phyloP scores from a whole-genome alignment of 2,888 invertebrate genomes.

The Carpatolechia fugitivella region DNA sequence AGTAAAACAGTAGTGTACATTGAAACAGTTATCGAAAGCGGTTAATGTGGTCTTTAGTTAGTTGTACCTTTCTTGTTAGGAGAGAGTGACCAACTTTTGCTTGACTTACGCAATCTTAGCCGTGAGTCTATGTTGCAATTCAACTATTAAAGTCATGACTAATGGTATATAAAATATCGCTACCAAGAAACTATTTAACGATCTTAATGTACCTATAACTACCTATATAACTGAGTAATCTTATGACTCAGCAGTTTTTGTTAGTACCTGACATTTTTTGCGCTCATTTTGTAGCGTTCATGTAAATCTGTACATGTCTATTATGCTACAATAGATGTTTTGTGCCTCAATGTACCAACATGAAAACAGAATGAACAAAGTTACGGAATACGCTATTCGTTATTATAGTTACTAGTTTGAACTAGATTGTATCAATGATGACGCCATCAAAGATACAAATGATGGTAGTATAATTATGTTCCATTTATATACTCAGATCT shows the following conservation, averaged over 20 bases:
- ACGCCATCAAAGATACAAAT: too few species aligned
- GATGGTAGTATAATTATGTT: too few species aligned
- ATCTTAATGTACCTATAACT: background rate
- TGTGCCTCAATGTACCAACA: background rate
- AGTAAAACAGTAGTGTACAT: background rate
- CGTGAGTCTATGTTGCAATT: background rate
- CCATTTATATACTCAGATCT: too few species aligned
- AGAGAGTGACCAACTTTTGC: constrained; percentile 26
- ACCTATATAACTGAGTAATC: background rate
- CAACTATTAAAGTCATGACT: too few species aligned
- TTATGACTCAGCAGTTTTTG: background rate
- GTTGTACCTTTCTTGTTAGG: constrained; percentile 27
- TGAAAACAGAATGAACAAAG: too few species aligned
- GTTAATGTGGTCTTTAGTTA: constrained; percentile 6
- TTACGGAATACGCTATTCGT: too few species aligned
- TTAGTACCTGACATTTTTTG: background rate
- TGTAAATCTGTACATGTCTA: background rate
- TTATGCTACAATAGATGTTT: constrained; percentile 1
- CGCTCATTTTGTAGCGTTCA: background rate
- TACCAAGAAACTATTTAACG: background rate
- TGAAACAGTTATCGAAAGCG: background rate
- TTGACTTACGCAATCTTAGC: background rate
- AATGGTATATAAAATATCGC: too few species aligned
- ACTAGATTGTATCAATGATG: too few species aligned
- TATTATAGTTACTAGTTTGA: too few species aligned